Base-by-base conservation (phyloP, 2,113 vertebrate genomes). In the Ciconia boyciana region DNA sequence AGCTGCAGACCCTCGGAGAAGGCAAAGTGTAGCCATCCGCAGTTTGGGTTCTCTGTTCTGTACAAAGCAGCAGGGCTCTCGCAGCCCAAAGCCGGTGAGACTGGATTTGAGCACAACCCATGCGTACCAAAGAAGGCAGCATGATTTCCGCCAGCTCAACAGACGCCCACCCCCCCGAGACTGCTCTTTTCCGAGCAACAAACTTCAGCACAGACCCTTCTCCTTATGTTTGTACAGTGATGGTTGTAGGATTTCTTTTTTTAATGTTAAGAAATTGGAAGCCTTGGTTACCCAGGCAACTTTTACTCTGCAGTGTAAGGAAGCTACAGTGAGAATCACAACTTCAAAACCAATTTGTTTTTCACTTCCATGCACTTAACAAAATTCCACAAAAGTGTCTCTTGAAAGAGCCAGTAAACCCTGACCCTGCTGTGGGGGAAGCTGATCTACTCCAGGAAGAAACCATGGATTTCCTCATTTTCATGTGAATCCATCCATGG, bases 211-310 rank as follows among this genome's bases (percentile, higher is more conserved):
- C 72, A 78, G 78, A 62, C 10, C 19, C 65, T 57, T 36, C 51
- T 72, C 17, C 78, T 54, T 41, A 34, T 11, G 57, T 36, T 24
- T 54, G 80, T 25, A 54, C 32, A 31, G 44, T 3, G 4, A 82
- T 4, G 55, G 62, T 0, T 4, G 68, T 4, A 61, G 78, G 62
- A 14, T 29, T 84, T 76, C 25, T 77, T 52, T 69, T 74, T 22
- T 46, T 36, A 46, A 32, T 13, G 9, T n/a, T 62, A 48, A 48
- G 82, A 41, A 82, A 44, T 1, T 61, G 69, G 68, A 79, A 96
- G 90, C 62, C 75, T 24, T 34, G 26, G 94, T 91, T 97, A 81
- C 92, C 87, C 49, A 49, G 78, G 87, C 89, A 94, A 94, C 97
- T 64, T 44, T 21, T 48, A 81, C 82, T 90, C 95, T 10, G 28